These are phyloP conservation scores for Epinotia brunnichana DNA, from an alignment of 2,888 invertebrate species.

Conservation along the genomic window DNA sequence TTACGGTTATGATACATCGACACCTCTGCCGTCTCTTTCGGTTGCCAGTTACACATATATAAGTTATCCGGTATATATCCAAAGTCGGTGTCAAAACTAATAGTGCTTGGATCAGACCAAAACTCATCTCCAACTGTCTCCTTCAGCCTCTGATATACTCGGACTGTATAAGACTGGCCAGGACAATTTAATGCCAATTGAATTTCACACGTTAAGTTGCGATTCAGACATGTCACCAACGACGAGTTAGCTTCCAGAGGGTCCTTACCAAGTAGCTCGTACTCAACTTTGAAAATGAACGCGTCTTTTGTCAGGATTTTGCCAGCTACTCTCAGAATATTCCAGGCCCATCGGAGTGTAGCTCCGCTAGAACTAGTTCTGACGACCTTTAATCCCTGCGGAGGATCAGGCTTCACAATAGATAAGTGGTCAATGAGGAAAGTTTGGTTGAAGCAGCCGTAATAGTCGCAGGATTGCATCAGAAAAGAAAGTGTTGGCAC, in stretches of 20 bases:
- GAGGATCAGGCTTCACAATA: not conserved
- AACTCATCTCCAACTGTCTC: not conserved
- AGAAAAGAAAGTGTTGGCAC: not conserved
- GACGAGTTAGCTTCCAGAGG: not conserved
- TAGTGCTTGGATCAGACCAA: not conserved
- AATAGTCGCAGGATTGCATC: not conserved
- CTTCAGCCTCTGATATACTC: slow-evolving; percentile 6
- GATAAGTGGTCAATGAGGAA: not conserved
- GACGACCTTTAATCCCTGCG: no score
- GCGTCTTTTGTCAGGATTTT: no score
- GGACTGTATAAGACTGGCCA: not conserved
- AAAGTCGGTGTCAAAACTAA: not conserved
- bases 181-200: not conserved
- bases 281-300: no score
- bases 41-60: not conserved
- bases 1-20: not conserved
- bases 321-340: no score
- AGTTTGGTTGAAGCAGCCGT: not conserved
- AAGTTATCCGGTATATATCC: no score
- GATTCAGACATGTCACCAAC: not conserved
- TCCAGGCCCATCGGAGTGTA: not conserved
- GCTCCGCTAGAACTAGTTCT: no score
- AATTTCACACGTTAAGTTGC: not conserved
- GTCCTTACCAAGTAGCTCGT: no score
- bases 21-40: not conserved